A percentile compares a stretch with the other conserved stretches of the same genome.
Evolutionary conservation across 2,797 vertebrate species (phyloP).

Genomic region (Myotis planiceps): DNA sequence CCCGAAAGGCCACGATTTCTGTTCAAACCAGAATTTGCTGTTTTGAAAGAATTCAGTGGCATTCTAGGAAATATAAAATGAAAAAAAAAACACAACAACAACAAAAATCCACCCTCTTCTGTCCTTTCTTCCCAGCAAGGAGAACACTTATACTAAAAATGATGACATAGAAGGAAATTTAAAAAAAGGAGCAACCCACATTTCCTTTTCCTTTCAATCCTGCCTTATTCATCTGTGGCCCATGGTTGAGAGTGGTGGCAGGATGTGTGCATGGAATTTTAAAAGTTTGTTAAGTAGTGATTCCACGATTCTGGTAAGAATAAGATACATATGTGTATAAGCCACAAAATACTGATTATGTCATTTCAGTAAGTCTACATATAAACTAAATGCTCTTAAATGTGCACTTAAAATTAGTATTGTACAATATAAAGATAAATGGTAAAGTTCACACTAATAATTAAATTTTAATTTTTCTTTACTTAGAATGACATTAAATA

Average conservation of each 20-base stretch:
- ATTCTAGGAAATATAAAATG: neutral
- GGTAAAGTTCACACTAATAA: neutral
- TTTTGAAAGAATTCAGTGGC: neutral
- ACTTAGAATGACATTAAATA: neutral
- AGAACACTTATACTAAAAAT: neutral
- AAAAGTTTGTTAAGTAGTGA: neutral
- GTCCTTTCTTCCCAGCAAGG: neutral
- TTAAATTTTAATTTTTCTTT: neutral
- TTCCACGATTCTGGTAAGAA: neutral
- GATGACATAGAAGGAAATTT: neutral
- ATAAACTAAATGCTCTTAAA: slow-evolving; percentile 25
- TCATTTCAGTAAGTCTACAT: neutral
- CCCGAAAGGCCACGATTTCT: neutral
- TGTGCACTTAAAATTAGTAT: neutral
- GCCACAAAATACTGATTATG: neutral
- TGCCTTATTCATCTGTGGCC: neutral
- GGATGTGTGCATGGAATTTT: neutral
- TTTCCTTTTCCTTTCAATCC: neutral
- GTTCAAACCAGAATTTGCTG: neutral
- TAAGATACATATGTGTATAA: neutral
- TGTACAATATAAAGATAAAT: neutral
- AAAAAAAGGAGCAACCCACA: neutral
- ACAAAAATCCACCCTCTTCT: neutral
- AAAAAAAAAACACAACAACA: too few relatives aligned
- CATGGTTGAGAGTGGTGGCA: neutral